Conservation (phyloP, 2,888 invertebrate genomes). For the Cryptus armator region DNA sequence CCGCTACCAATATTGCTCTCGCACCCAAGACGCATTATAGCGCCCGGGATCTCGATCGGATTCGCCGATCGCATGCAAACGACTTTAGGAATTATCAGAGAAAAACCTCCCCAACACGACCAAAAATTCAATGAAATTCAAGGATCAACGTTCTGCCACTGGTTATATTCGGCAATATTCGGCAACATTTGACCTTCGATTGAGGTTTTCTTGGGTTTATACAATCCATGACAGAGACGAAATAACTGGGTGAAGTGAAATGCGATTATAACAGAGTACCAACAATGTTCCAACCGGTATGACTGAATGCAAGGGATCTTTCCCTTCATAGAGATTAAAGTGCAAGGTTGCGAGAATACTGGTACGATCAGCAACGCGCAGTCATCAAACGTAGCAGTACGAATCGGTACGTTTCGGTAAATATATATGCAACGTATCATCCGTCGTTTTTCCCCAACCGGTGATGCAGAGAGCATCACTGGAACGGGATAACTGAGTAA, state of each 20-base stretch:
- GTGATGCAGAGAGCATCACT: constrained; percentile 6
- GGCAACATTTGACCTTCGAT: too few relatives aligned
- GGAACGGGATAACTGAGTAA: constrained; percentile 23
- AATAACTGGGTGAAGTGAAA: neutral
- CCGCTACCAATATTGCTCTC: constrained; percentile 38
- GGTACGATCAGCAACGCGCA: neutral
- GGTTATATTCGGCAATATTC: neutral
- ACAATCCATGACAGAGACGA: neutral
- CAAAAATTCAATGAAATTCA: neutral
- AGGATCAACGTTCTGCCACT: neutral
- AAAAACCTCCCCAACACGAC: neutral
- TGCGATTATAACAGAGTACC: neutral
- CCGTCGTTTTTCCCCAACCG: constrained; percentile 18
- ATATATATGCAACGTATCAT: constrained; percentile 9
- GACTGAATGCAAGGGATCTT: neutral
- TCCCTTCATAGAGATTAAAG: constrained; percentile 11
- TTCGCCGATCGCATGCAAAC: constrained; percentile 66
- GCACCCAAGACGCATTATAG: constrained; percentile 58
- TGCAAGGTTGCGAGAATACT: neutral
- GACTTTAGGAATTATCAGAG: constrained; percentile 35
- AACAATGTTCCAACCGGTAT: neutral
- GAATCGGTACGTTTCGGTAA: constrained; percentile 16
- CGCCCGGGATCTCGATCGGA: constrained; percentile 49
- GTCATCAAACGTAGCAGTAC: neutral
- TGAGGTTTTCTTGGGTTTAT: too few relatives aligned